A percentile compares a stretch with the other conserved stretches of the same genome.
These are phyloP conservation scores for Eurytoma adleriae DNA, from an alignment of 2,888 invertebrate genomes.

Conservation along the genomic window DNA sequence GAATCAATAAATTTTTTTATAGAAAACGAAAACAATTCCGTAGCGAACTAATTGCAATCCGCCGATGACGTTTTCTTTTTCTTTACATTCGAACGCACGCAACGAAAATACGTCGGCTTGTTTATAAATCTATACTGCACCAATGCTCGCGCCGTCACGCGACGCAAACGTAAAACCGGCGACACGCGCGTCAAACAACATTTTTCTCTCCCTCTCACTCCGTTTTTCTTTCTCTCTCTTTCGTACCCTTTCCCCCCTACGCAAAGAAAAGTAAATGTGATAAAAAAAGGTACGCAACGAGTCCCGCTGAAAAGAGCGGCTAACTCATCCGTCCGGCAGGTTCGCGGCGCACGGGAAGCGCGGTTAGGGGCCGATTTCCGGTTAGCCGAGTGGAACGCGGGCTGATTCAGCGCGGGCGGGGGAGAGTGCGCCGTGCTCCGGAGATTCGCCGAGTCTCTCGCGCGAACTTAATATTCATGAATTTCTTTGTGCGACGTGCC, in stretches of 20 bases:
- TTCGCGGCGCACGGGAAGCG: neutral
- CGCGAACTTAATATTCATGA: conserved; percentile 28
- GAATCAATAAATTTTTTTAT: too few species aligned
- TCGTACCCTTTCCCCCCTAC: neutral
- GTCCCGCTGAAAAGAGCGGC: conserved; percentile 2
- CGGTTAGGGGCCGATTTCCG: conserved; percentile 52
- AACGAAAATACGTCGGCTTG: too few species aligned
- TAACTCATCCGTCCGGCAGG: too few species aligned
- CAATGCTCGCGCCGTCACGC: neutral
- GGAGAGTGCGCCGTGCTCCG: neutral
- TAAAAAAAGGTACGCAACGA: neutral
- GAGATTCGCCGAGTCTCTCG: neutral
- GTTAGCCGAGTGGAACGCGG: conserved; percentile 49
- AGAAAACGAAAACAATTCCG: too few species aligned
- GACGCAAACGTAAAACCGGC: conserved; percentile 9
- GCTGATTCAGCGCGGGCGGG: conserved; percentile 38
- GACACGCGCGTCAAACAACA: too few species aligned
- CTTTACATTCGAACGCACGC: too few species aligned
- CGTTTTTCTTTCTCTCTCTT: too few species aligned
- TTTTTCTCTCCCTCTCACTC: too few species aligned
- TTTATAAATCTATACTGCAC: neutral
- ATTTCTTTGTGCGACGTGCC: conserved; percentile 11
- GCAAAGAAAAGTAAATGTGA: neutral
- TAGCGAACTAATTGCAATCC: too few species aligned
- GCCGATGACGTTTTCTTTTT: too few species aligned